Evolutionary conservation across 1,140 invertebrate species (phyloP).

Genomic region (Solen grandis): DNA sequence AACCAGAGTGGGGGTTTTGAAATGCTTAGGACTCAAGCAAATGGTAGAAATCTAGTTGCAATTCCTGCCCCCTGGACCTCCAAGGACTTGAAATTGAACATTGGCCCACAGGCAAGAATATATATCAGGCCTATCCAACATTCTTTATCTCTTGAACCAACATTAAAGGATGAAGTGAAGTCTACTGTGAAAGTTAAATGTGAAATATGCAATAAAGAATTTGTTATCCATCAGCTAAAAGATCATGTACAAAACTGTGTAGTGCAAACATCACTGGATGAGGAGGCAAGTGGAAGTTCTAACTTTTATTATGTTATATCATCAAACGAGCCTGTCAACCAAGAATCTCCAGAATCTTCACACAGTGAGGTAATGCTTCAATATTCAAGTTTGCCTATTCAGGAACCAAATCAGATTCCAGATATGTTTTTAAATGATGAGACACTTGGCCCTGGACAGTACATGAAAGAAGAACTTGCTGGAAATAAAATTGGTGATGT

Average conservation of each 20-base stretch:
- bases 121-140: constrained; percentile 32
- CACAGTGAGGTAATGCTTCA: no score
- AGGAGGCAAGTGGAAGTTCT: no score
- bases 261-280: no score
- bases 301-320: no score
- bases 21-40: constrained; percentile 28
- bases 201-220: constrained; percentile 3
- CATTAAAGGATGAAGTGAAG: neutral
- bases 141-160: neutral
- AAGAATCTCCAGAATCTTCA: no score
- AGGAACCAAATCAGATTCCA: neutral
- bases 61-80: constrained; percentile 26
- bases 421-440: no score
- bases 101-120: constrained; percentile 27
- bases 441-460: neutral
- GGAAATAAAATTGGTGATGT: neutral
- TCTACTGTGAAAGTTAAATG: neutral
- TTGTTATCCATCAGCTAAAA: neutral
- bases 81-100: constrained; percentile 3
- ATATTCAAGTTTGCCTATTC: no score
- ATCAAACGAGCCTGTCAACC: no score
- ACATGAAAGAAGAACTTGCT: no score
- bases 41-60: neutral
- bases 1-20: constrained; percentile 49
- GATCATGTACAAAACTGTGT: constrained; percentile 5